A percentile compares a stretch with the other conserved stretches of the same genome.
These are phyloP conservation scores for Synchiropus splendidus DNA, from an alignment of 2,113 vertebrate genomes.

Conservation along the genomic window DNA sequence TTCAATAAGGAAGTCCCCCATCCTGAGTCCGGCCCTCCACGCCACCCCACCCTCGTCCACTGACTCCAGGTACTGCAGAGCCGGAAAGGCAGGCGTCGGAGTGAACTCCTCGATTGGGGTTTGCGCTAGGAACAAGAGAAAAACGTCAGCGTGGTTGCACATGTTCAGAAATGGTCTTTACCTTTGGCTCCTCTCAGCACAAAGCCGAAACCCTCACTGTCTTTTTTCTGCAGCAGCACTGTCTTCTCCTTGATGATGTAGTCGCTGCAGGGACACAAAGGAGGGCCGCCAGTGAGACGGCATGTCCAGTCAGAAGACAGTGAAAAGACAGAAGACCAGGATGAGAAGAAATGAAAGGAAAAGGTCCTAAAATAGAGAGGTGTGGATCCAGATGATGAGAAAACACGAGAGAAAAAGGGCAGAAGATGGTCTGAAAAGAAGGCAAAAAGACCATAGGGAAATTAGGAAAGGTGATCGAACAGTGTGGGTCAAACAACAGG, in stretches of 20 bases:
- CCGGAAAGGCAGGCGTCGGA: conserved; percentile 85
- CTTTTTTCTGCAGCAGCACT: conserved; percentile 86
- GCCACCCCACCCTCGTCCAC: conserved; percentile 90
- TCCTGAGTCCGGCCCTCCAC: conserved; percentile 84
- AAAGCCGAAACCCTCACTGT: conserved; percentile 92
- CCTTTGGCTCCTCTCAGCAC: conserved; percentile 90
- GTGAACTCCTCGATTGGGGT: conserved; percentile 91
- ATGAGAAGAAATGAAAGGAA: too few relatives aligned
- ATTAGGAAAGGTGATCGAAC: too few relatives aligned
- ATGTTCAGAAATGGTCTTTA: conserved; percentile 59
- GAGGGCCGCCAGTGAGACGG: background rate
- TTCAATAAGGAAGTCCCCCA: conserved; percentile 92
- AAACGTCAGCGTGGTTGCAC: background rate
- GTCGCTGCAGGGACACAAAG: conserved; percentile 61
- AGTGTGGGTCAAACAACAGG: too few relatives aligned
- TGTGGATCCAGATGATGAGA: too few relatives aligned
- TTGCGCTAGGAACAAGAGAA: conserved; percentile 67
- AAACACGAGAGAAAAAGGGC: too few relatives aligned
- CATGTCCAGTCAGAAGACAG: background rate
- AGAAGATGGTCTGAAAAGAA: too few relatives aligned
- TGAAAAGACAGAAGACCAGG: background rate
- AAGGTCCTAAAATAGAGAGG: too few relatives aligned
- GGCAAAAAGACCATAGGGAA: too few relatives aligned
- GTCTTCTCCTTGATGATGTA: conserved; percentile 95
- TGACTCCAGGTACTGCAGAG: conserved; percentile 85